phyloP scores from a whole-genome alignment of 2,797 vertebrate genomes.

The Anisognathus igniventris region DNA sequence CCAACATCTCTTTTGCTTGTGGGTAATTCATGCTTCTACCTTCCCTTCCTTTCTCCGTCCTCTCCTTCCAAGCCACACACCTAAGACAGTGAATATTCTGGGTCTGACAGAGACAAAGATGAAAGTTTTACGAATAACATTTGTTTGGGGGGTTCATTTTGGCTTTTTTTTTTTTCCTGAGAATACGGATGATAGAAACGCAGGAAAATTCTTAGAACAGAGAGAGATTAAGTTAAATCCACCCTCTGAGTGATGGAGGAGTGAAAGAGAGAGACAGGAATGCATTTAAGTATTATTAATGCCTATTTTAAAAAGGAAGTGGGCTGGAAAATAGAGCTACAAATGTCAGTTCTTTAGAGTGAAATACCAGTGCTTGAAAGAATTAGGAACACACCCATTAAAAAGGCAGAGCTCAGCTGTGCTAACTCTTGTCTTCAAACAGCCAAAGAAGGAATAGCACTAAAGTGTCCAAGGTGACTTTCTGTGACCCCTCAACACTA shows the following conservation, averaged over 20 bases:
- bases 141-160: background rate
- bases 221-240: conserved; percentile 47
- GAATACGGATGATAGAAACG: background rate
- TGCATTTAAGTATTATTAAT: conserved; percentile 70
- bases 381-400: conserved; percentile 7
- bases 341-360: conserved; percentile 33
- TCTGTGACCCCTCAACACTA: background rate
- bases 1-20: background rate
- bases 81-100: background rate
- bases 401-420: background rate
- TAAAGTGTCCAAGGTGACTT: background rate
- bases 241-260: conserved; percentile 54
- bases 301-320: conserved; percentile 73
- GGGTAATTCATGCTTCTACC: background rate
- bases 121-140: background rate
- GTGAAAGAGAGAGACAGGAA: conserved; percentile 32
- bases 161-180: background rate
- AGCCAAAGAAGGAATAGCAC: background rate
- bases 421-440: background rate
- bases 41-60: background rate
- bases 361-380: background rate
- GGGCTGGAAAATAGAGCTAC: conserved; percentile 56
- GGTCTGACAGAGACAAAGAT: background rate
- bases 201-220: conserved; percentile 4
- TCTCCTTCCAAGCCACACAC: background rate